Percentiles rank a stretch among this genome's conserved stretches.
phyloP scores from a whole-genome alignment of 2,113 vertebrate species.

The Piprites chloris region DNA sequence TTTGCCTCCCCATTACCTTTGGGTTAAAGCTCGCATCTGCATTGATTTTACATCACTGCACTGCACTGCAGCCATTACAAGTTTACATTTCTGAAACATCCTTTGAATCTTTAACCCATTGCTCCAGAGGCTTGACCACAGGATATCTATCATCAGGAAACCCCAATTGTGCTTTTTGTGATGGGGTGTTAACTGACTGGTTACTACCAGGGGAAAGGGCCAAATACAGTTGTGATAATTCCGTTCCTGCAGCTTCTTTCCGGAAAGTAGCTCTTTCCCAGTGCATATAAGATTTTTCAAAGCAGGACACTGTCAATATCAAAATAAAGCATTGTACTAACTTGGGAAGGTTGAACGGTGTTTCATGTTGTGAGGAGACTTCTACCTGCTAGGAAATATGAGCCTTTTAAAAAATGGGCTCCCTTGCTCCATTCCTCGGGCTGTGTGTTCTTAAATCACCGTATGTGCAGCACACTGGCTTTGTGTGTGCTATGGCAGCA shows the following conservation, averaged over 20 bases:
- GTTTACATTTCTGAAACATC: constrained; percentile 20
- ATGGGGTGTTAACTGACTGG: neutral
- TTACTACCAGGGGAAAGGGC: neutral
- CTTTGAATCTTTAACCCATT: constrained; percentile 28
- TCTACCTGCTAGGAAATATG: neutral
- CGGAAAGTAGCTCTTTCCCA: neutral
- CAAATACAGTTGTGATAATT: neutral
- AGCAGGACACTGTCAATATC: neutral
- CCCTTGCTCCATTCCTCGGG: neutral
- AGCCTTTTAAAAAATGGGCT: neutral
- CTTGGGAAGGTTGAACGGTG: neutral
- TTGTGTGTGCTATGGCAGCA: neutral
- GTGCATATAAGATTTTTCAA: neutral
- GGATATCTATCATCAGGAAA: neutral
- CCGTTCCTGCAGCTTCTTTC: neutral
- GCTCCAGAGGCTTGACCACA: neutral
- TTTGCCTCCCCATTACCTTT: constrained; percentile 45
- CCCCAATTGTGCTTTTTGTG: fast-evolving
- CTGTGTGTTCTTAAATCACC: neutral
- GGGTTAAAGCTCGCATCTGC: constrained; percentile 27
- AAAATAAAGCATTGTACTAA: neutral
- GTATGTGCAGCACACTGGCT: neutral
- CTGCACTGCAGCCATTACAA: constrained; percentile 38
- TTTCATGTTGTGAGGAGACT: neutral
- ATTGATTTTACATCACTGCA: constrained; percentile 58